phyloP scores from a whole-genome alignment of 2,888 invertebrate genomes.

The Nineta flava region DNA sequence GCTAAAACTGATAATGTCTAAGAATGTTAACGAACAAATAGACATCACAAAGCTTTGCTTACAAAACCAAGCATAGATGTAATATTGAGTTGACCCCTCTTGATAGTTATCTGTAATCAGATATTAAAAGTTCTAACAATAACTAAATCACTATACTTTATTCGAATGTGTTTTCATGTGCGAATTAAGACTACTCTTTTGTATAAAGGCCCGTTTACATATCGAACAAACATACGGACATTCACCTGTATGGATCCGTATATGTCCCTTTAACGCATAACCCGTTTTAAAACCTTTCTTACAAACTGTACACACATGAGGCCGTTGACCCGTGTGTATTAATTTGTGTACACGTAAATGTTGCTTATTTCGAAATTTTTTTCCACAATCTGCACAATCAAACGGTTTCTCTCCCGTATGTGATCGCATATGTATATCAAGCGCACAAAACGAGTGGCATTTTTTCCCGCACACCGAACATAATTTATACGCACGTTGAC shows the following conservation, averaged over 20 bases:
- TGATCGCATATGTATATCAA: neutral
- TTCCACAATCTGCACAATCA: neutral
- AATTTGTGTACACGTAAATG: neutral
- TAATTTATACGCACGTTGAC: neutral
- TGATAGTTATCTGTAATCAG: too few relatives aligned
- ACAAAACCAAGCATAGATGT: too few relatives aligned
- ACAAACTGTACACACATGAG: neutral
- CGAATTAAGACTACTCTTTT: neutral
- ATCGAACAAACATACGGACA: neutral
- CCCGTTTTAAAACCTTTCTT: neutral
- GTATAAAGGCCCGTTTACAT: neutral
- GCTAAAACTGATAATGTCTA: too few relatives aligned
- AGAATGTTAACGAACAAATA: too few relatives aligned
- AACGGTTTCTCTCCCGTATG: neutral
- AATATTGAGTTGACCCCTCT: too few relatives aligned
- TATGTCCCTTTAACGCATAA: neutral
- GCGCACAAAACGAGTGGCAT: neutral
- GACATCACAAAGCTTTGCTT: too few relatives aligned
- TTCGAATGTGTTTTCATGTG: neutral
- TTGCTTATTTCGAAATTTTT: neutral
- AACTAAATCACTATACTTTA: too few relatives aligned
- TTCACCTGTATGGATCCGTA: neutral
- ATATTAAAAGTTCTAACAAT: too few relatives aligned
- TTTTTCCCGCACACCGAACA: neutral
- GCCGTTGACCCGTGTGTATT: neutral